Base-by-base conservation (phyloP, 1,140 invertebrate species). In the Aphaenogaster floridana region DNA sequence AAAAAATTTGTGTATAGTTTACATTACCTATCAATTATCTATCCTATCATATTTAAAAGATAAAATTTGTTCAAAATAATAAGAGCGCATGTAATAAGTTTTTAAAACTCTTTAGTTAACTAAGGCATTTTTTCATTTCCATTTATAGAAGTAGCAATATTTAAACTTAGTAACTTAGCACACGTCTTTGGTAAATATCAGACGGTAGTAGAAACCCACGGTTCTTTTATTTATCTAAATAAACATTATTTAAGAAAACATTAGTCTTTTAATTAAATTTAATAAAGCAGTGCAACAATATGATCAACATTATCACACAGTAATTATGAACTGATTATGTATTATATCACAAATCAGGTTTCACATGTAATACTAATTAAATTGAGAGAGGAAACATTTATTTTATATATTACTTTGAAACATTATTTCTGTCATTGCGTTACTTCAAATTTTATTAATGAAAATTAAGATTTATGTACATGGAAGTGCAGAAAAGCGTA, bases 261-360 rank as follows among this genome's bases (percentile, higher is more conserved):
- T 71, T 57, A 42, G 15, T 64, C 3, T 84, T 21, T 59, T 45
- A 57, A 68, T 63, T 52, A 66, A 80, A 80, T 83, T 83, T 59
- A 48, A 39, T 61, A 34, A 48, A 74, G 11, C 39, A 59, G 13
- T 84, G 28, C 52, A 50, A 84, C 54, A 48, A 48, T 74, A 36
- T 61, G 28, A 61, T 34, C 42, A 39, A 84, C 28, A 52, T 74
- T 84, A 74, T 84, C 28, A 84, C 17, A 21, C 7, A 42, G 17
- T 61, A 72, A 28, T 28, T 28, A 28, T 28, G 28, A 28, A 59
- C 6, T 84, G 34, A 74, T 84, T 74, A 76, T 76, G 36, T 42
- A 45, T 72, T 61, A 48, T 83, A 84, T 84, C 69, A 84, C 69
- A 84, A 84, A 84, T 72, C 69, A 84, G 74, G 28, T 84, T 74